These are phyloP conservation scores for Lepidochitona cinerea DNA, from an alignment of 2,888 invertebrate species.

Conservation along the genomic window DNA sequence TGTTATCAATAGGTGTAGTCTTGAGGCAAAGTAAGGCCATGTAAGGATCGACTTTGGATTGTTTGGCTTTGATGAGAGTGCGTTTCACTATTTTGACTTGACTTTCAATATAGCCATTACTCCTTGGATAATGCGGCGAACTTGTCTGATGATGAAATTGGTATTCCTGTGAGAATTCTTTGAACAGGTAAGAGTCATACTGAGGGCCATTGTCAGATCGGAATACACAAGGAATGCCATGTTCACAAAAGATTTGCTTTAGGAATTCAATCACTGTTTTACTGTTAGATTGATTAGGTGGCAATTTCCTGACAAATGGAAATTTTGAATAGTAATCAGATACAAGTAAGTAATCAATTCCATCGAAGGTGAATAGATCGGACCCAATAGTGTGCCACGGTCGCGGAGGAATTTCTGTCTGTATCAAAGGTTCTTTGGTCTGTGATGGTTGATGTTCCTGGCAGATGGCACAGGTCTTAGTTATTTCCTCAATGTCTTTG, in stretches of 20 bases:
- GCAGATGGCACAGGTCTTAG: constrained; percentile 8
- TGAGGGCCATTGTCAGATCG: constrained; percentile 35
- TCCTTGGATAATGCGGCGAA: neutral
- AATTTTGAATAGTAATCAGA: constrained; percentile 18
- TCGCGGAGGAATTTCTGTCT: constrained; percentile 11
- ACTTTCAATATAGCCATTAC: constrained; percentile 10
- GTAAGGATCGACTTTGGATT: neutral
- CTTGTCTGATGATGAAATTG: neutral
- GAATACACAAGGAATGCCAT: constrained; percentile 24
- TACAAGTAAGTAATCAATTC: constrained; percentile 15
- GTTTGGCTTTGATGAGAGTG: neutral
- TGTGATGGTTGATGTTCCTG: constrained; percentile 16
- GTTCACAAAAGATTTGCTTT: constrained; percentile 8
- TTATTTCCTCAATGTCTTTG: constrained; percentile 17
- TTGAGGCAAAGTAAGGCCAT: constrained; percentile 5
- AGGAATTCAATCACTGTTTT: neutral
- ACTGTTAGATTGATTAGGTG: neutral
- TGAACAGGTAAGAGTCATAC: neutral
- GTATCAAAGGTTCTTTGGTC: constrained; percentile 7
- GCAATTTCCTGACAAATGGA: constrained; percentile 4
- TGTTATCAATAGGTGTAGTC: neutral
- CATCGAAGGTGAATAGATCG: constrained; percentile 20
- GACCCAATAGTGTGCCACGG: constrained; percentile 24
- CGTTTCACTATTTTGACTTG: constrained; percentile 3
- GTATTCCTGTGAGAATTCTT: neutral